phyloP scores from a whole-genome alignment of 2,888 invertebrate genomes.

The Lasioglossum figueresi region DNA sequence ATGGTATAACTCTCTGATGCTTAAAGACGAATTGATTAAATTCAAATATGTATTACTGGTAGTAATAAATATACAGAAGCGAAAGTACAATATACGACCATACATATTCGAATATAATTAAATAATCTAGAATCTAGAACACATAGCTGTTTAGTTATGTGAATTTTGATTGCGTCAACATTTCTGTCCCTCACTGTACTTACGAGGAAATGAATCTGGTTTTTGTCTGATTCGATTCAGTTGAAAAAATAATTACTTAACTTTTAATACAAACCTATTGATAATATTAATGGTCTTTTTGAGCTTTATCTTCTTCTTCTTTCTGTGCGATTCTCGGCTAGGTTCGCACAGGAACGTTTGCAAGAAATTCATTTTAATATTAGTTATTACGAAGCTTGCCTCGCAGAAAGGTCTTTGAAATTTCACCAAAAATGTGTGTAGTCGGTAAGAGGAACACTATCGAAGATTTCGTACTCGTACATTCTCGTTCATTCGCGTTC shows the following conservation, averaged over 20 bases:
- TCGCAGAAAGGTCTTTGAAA: slow-evolving; percentile 17
- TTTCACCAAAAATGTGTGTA: slow-evolving; percentile 47
- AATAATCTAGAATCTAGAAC: neutral
- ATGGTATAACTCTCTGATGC: neutral
- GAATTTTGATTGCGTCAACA: neutral
- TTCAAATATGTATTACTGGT: slow-evolving; percentile 2
- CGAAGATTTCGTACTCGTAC: slow-evolving; percentile 43
- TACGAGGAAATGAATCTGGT: slow-evolving; percentile 1
- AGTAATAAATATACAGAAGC: neutral
- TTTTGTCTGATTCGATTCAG: neutral
- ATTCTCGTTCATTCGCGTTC: slow-evolving; percentile 33
- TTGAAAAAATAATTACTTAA: slow-evolving; percentile 47
- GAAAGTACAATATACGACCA: slow-evolving; percentile 4
- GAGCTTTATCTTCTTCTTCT: slow-evolving; percentile 20
- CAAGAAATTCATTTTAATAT: slow-evolving; percentile 1
- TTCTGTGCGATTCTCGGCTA: neutral
- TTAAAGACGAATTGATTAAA: neutral
- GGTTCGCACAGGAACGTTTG: neutral
- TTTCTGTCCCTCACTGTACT: slow-evolving; percentile 2
- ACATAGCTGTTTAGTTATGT: neutral
- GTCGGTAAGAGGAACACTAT: slow-evolving; percentile 16
- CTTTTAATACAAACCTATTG: slow-evolving; percentile 3
- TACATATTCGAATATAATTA: slow-evolving; percentile 1
- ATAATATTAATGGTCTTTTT: neutral
- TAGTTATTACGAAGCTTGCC: slow-evolving; percentile 25